Conservation (phyloP, 2,113 vertebrate species). For the Leucopternis melanops region DNA sequence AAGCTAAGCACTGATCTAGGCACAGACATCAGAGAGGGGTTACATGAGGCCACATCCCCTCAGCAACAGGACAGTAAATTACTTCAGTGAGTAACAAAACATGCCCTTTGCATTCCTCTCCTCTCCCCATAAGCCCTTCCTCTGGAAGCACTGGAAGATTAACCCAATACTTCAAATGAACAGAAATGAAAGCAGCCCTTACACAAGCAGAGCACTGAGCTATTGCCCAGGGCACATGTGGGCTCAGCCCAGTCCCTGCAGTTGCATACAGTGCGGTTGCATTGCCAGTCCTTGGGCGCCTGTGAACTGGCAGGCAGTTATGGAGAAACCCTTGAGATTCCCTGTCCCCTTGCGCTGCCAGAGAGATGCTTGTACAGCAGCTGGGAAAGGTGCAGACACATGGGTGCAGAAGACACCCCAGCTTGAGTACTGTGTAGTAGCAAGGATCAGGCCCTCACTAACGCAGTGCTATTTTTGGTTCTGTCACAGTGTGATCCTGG, state of each 20-base stretch:
- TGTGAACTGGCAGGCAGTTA: neutral
- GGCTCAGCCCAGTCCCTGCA: neutral
- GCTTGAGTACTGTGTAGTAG: neutral
- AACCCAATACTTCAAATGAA: rapidly evolving
- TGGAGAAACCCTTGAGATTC: neutral
- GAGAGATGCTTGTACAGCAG: neutral
- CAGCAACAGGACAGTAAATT: neutral
- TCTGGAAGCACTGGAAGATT: neutral
- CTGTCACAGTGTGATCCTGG: neutral
- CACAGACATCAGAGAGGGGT: neutral
- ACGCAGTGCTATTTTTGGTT: neutral
- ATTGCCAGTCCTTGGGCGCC: neutral
- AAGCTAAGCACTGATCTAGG: neutral
- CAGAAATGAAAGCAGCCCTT: neutral
- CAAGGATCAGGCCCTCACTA: neutral
- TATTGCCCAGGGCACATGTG: neutral
- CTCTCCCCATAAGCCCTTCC: neutral
- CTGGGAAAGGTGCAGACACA: neutral
- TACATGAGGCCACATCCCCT: neutral
- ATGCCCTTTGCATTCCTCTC: neutral
- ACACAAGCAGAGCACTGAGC: neutral
- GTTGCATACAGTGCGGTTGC: neutral
- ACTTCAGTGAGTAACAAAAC: neutral
- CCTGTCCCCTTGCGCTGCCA: neutral
- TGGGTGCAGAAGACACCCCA: neutral